phyloP scores from a whole-genome alignment of 1,140 invertebrate genomes.

The Mactra quadrangularis region DNA sequence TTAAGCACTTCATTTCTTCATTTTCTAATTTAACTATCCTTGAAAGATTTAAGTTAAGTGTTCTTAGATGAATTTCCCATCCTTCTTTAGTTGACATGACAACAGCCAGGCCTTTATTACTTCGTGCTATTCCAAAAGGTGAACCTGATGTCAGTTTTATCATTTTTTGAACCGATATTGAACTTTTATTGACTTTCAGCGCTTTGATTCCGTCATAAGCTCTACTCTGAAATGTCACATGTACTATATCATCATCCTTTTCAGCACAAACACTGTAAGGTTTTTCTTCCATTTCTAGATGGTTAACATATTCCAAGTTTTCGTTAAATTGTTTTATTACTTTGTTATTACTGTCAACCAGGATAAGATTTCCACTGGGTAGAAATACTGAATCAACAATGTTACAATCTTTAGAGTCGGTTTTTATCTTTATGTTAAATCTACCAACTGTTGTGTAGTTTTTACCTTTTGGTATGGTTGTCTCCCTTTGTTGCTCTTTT shows the following conservation, averaged over 20 bases:
- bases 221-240: constrained; percentile 35
- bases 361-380: constrained; percentile 9
- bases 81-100: neutral
- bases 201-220: constrained; percentile 19
- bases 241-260: neutral
- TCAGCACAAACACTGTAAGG: constrained; percentile 6
- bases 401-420: constrained; percentile 27
- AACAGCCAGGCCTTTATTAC: constrained; percentile 47
- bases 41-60: constrained; percentile 8
- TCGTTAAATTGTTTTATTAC: constrained; percentile 32
- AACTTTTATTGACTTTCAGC: neutral
- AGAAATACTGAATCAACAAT: constrained; percentile 34
- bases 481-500: neutral
- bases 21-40: constrained; percentile 20
- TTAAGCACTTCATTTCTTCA: neutral
- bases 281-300: neutral
- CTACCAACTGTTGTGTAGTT: constrained; percentile 9
- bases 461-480: constrained; percentile 4
- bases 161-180: neutral
- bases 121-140: constrained; percentile 23
- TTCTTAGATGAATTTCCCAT: constrained; percentile 20
- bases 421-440: constrained; percentile 2
- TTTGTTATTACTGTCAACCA: constrained; percentile 25
- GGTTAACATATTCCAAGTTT: constrained; percentile 10
- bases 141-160: constrained; percentile 9